Evolutionary conservation across 1,140 invertebrate species (phyloP), one percentile per base, ranked within the genome.

Genomic region (Rhopalosiphum maidis): DNA sequence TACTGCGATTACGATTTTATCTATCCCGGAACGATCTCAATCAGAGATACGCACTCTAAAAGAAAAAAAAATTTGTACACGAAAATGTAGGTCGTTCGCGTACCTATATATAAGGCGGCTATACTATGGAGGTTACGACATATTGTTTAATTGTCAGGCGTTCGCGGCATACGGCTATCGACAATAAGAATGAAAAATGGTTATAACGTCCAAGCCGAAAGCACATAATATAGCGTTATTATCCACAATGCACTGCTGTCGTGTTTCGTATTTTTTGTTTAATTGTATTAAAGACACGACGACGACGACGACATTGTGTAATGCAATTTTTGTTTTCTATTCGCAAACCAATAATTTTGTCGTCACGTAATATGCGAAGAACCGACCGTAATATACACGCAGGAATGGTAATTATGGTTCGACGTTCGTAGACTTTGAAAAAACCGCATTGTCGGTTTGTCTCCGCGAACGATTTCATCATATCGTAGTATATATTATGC

Each of bases 321-420:
- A 88, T 30, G 7, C 30, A 22, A 30, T 25, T 30, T 48, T 88
- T 88, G 43, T 46, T 41, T 48, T 48, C 86, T 22, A 46, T 88
- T 35, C n/a, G 30, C 86, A 88, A 48, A 88, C 86, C 86, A n/a
- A 88, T 88, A 48, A 88, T 88, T 48, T 77, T 48, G 30, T 88
- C 86, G 30, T 88, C 86, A 48, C 86, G 46, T 88, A 88, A 88
- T 46, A 48, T 43, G 30, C 25, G 41, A 30, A 43, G 23, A 30
- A 43, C 23, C 85, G 43, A 43, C 41, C 30, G 41, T 46, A 30
- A 43, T 25, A 48, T n/a, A 25, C 37, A 25, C 83, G 83, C 83
- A 23, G 41, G 23, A 85, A 85, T 85, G n/a, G 35, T 83, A 83
- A 83, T 83, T 37, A 83, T 37, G 35, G 35, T 23, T 83, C 35